phyloP scores from a whole-genome alignment of 92 coral and sea anemone genomes.

The Paragorgia papillata region DNA sequence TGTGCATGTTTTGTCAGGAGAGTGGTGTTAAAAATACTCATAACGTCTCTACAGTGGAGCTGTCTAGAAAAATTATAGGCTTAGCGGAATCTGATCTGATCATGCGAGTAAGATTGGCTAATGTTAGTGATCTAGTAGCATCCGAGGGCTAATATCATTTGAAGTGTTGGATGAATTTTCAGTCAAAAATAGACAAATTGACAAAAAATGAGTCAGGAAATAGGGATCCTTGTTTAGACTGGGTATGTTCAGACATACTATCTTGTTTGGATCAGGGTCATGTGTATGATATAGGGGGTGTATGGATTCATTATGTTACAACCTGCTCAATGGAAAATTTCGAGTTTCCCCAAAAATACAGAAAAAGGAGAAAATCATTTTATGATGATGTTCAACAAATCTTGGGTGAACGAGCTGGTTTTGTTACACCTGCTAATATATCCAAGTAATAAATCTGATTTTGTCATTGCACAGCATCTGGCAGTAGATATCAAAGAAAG shows the following conservation, averaged over 20 bases:
- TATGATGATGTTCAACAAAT: constrained; percentile 23
- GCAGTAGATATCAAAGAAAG: no score
- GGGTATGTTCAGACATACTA: not conserved
- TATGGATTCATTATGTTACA: constrained; percentile 1
- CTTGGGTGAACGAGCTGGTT: not conserved
- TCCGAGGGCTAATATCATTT: constrained; percentile 13
- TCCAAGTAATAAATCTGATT: constrained; percentile 2
- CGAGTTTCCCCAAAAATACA: constrained; percentile 1
- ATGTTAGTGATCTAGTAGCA: constrained; percentile 23
- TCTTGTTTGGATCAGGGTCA: not conserved
- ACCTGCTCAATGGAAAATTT: constrained; percentile 22
- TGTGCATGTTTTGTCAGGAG: constrained; percentile 7
- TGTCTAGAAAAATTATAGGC: not conserved
- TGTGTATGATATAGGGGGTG: constrained; percentile 22
- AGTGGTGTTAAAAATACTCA: constrained; percentile 5
- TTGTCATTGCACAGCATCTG: not conserved
- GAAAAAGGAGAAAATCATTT: not conserved
- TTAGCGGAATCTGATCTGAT: not conserved
- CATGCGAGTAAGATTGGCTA: constrained; percentile 12
- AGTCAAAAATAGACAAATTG: not conserved
- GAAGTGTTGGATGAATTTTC: constrained; percentile 1
- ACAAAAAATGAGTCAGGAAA: not conserved
- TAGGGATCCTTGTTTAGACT: not conserved
- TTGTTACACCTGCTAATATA: constrained; percentile 16
- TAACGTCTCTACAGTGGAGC: constrained; percentile 4